Percentiles rank a stretch among this genome's conserved stretches.
Conservation (phyloP, 2,797 vertebrate genomes). For the Pseudomugil tenellus region DNA sequence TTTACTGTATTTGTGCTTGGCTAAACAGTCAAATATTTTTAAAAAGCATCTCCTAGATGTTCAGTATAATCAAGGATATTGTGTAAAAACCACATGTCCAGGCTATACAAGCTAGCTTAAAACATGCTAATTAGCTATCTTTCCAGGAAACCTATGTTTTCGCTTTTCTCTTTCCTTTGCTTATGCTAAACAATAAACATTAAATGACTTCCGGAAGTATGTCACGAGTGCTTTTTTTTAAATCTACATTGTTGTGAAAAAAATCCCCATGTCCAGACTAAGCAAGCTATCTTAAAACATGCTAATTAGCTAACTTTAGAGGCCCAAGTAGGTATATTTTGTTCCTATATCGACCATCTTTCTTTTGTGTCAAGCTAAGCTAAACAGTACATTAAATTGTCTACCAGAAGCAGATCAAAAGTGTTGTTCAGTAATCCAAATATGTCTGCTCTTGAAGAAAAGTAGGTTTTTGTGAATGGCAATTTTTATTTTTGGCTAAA, state of each 20-base stretch:
- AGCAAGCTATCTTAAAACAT: background rate
- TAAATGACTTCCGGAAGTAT: background rate
- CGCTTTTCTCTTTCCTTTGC: background rate
- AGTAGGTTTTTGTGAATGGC: background rate
- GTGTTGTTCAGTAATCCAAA: background rate
- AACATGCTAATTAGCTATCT: background rate
- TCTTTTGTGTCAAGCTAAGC: background rate
- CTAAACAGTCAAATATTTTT: too few species aligned
- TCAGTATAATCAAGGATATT: too few species aligned
- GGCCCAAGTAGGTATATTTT: background rate
- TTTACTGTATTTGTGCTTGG: too few species aligned
- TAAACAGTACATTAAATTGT: background rate
- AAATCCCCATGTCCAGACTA: background rate
- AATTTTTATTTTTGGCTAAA: background rate
- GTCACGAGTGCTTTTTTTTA: too few species aligned
- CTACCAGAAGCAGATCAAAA: background rate
- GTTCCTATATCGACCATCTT: background rate
- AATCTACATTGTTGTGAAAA: too few species aligned
- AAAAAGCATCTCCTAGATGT: too few species aligned
- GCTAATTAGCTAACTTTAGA: background rate
- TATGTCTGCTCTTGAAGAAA: background rate
- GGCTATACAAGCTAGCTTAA: background rate
- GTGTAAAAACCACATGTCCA: background rate
- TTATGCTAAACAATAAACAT: constrained; percentile 3
- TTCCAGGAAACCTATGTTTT: background rate